phyloP scores from a whole-genome alignment of 1,140 invertebrate species.

The Halyomorpha halys region DNA sequence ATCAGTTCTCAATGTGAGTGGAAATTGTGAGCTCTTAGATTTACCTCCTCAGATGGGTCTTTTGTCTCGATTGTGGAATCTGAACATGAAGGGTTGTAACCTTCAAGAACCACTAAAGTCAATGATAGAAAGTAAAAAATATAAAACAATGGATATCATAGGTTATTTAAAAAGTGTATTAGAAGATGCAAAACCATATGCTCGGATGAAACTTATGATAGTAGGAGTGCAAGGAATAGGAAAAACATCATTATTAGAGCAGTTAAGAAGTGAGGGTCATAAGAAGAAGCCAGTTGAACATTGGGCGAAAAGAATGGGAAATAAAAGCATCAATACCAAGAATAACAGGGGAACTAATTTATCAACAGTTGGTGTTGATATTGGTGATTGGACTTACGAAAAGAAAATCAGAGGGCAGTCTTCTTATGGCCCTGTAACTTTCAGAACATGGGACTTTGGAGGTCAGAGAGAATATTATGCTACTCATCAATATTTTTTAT shows the following conservation, averaged over 20 bases:
- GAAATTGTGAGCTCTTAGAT: constrained; percentile 73
- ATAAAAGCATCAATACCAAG: constrained; percentile 66
- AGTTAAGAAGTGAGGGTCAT: constrained; percentile 75
- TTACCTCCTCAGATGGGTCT: constrained; percentile 91
- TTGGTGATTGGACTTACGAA: constrained; percentile 88
- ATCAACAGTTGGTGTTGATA: constrained; percentile 94
- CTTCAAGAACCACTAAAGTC: constrained; percentile 81
- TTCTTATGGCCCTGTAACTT: constrained; percentile 79
- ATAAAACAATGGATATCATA: constrained; percentile 93
- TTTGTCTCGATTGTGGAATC: constrained; percentile 85
- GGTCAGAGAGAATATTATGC: constrained; percentile 93
- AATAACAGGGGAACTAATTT: constrained; percentile 62
- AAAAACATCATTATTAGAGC: constrained; percentile 85
- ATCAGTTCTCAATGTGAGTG: constrained; percentile 87
- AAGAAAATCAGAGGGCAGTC: constrained; percentile 59
- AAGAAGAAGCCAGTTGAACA: constrained; percentile 69
- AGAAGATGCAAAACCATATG: constrained; percentile 86
- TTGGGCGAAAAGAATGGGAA: constrained; percentile 90
- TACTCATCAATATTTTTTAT: constrained; percentile 97
- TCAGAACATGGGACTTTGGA: constrained; percentile 99
- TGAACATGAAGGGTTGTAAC: constrained; percentile 83
- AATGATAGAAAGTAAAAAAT: constrained; percentile 86
- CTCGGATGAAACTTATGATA: constrained; percentile 95
- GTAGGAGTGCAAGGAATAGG: constrained; percentile 90
- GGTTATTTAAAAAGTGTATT: constrained; percentile 86